Percentiles rank a stretch among this genome's conserved stretches.
phyloP scores from a whole-genome alignment of 2,797 vertebrate genomes.

The Dendrocincla fuliginosa region DNA sequence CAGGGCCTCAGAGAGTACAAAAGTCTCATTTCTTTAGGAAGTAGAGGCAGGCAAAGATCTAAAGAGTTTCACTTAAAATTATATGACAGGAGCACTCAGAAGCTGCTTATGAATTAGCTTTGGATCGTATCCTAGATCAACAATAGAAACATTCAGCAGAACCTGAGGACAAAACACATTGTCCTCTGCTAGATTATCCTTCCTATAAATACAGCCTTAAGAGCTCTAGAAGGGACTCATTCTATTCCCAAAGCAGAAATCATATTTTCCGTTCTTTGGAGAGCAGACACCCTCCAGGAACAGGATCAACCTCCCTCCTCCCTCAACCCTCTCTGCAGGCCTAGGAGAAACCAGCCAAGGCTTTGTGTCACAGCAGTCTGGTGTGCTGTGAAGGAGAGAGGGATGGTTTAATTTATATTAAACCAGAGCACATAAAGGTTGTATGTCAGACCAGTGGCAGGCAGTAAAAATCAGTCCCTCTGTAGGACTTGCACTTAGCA shows the following conservation, averaged over 20 bases:
- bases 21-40: not conserved
- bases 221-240: constrained; percentile 15
- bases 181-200: constrained; percentile 43
- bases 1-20: not conserved
- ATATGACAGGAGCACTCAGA: not conserved
- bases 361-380: not conserved
- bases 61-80: not conserved
- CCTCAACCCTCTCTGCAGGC: not conserved
- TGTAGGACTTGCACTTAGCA: not conserved
- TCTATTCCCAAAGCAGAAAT: constrained; percentile 52
- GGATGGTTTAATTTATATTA: not conserved
- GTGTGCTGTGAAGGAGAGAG: not conserved
- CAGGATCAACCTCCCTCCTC: not conserved
- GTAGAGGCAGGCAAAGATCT: not conserved
- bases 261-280: constrained; percentile 37
- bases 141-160: constrained; percentile 29
- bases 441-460: not conserved
- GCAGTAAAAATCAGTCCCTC: not conserved
- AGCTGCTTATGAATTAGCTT: constrained; percentile 31
- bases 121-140: constrained; percentile 38
- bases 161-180: constrained; percentile 57
- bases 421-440: not conserved
- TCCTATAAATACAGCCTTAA: constrained; percentile 53
- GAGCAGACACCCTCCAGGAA: constrained; percentile 46
- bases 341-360: not conserved